Evolutionary conservation across 2,113 vertebrate species (phyloP).

Genomic region (Mormyrus iriodes): DNA sequence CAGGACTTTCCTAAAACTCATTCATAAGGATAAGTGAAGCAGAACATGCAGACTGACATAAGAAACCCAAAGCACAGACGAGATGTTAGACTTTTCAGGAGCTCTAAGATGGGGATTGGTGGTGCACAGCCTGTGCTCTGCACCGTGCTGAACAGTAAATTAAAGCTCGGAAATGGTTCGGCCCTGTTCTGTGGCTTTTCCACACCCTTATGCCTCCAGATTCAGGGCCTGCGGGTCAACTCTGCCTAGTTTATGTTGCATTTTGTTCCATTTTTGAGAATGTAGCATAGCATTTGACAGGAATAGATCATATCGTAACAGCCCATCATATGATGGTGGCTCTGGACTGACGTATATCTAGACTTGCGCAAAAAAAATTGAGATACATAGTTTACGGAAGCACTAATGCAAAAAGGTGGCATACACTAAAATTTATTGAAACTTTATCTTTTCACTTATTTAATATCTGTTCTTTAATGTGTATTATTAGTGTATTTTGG

Average conservation of each 20-base stretch:
- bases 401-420: neutral
- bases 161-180: neutral
- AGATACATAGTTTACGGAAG: neutral
- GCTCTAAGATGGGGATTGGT: neutral
- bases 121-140: neutral
- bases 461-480: neutral
- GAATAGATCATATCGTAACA: neutral
- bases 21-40: neutral
- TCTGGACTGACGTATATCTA: neutral
- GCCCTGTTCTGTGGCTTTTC: neutral
- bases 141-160: neutral
- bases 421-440: neutral
- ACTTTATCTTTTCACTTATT: neutral
- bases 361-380: neutral
- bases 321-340: neutral
- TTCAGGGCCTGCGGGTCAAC: neutral
- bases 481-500: neutral
- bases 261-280: neutral
- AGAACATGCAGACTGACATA: neutral
- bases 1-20: neutral
- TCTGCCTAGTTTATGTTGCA: neutral
- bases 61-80: neutral
- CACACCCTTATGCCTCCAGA: neutral
- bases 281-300: neutral
- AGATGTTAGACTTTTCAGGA: neutral